Evolutionary conservation across 2,113 vertebrate species (phyloP), one percentile per base, ranked within the genome.

Genomic region (Antennarius striatus): DNA sequence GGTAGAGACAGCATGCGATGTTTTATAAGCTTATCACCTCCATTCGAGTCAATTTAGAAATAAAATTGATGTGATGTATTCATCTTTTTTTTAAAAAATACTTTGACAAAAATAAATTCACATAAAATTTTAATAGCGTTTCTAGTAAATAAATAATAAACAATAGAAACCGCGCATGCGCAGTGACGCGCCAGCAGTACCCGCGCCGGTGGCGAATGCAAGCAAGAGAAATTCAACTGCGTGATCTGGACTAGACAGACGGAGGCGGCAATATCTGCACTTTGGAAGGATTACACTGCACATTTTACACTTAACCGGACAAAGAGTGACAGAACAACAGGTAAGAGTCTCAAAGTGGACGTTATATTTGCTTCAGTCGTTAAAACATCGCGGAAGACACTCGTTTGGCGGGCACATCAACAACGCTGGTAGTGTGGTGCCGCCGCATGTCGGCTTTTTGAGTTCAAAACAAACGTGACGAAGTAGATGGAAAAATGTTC

Each of bases 191-290:
- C 45, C 85, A 71, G 56, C 55, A 36, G 7, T 66, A 64, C 86
- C 82, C 89, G 89, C 88, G 91, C 91, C 86, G 89, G 88, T 75
- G 83, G 83, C 13, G 81, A 84, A 74, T 45, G 85, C 82, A 81
- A 76, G 68, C 16, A 73, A 66, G 64, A 86, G 88, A 91, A 91
- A 90, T 90, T 80, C 75, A 90, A 90, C 85, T 92, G 91, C 91
- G 91, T 89, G 90, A 68, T 83, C 80, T n/a, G 68, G 60, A 75
- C 47, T 55, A 79, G 80, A 66, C 78, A 82, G 63, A 68, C 83
- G 65, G 76, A 84, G 84, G 77, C 72, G 75, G 77, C 54, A 30
- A 72, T 36, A 57, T 48, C 77, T 56, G 63, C 53, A 42, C 61
- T 58, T 63, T 22, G 3, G 43, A 43, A 29, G 74, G 59, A 85